phyloP scores from a whole-genome alignment of 2,888 invertebrate genomes.

The Phortica magna region DNA sequence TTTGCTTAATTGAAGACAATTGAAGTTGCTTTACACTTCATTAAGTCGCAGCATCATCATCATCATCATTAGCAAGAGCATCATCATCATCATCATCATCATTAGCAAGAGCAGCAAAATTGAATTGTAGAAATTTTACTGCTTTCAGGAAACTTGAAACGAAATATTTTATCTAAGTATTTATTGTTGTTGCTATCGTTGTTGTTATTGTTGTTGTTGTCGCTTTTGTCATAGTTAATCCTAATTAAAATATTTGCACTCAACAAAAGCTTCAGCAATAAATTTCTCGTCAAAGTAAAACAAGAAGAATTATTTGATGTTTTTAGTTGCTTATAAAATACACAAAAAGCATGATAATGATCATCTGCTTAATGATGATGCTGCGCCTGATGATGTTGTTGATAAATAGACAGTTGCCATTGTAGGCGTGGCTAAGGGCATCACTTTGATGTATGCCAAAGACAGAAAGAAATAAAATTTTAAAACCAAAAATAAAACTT shows the following conservation, averaged over 20 bases:
- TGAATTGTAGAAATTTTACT: constrained; percentile 1
- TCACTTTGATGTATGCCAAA: background rate
- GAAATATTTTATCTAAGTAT: constrained; percentile 6
- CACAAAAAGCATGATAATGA: background rate
- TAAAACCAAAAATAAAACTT: background rate
- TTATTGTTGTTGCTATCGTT: constrained; percentile 20
- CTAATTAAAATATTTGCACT: constrained; percentile 73
- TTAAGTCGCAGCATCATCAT: constrained; percentile 51
- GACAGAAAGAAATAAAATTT: background rate
- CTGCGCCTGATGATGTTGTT: background rate
- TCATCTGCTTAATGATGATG: background rate
- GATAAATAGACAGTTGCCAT: background rate
- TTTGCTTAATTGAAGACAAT: constrained; percentile 70
- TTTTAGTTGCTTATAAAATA: too few species aligned
- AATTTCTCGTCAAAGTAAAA: constrained; percentile 41
- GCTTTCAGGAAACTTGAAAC: constrained; percentile 32
- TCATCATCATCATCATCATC: constrained; percentile 21
- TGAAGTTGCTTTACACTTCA: constrained; percentile 71
- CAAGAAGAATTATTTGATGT: too few species aligned
- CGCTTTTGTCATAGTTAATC: constrained; percentile 43
- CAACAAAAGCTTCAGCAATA: constrained; percentile 72
- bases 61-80: constrained; percentile 11
- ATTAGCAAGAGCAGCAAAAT: background rate
- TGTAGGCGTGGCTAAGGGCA: too few species aligned
- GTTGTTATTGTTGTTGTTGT: constrained; percentile 35